These are phyloP conservation scores for Rotaria macrura DNA, from an alignment of 2,888 invertebrate species.

Conservation along the genomic window DNA sequence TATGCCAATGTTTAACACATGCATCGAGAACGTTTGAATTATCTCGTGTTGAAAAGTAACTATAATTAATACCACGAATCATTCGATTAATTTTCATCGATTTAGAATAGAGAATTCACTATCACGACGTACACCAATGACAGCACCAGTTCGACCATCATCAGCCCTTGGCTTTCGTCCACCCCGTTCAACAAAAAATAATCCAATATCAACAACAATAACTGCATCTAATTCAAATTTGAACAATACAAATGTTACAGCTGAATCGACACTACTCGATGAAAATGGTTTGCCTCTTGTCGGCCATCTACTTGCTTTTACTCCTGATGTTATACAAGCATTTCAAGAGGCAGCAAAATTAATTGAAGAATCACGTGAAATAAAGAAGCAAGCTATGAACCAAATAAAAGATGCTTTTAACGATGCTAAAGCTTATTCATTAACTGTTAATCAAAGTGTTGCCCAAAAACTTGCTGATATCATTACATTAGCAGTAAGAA, in stretches of 20 bases:
- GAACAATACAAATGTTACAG: background rate
- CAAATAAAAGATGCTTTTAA: conserved; percentile 10
- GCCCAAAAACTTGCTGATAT: conserved; percentile 54
- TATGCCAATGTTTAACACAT: conserved; percentile 42
- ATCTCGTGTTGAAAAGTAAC: conserved; percentile 23
- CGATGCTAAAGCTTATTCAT: conserved; percentile 38
- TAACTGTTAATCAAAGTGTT: conserved; percentile 63
- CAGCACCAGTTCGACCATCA: background rate
- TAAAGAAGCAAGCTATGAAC: background rate
- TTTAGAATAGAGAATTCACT: background rate
- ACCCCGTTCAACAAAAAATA: background rate
- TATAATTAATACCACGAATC: background rate
- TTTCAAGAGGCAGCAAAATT: conserved; percentile 10
- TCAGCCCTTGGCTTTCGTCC: background rate
- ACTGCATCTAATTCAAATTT: background rate
- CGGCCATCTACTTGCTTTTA: background rate
- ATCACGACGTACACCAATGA: background rate
- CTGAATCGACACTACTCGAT: background rate
- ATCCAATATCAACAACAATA: background rate
- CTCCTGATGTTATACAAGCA: conserved; percentile 11
- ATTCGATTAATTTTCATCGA: background rate
- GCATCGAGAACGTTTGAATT: conserved; percentile 29
- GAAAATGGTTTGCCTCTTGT: background rate
- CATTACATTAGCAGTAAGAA: conserved; percentile 10
- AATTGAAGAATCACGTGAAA: conserved; percentile 10